Base-by-base conservation (phyloP, 2,888 invertebrate species). In the Dicranocentrus wangi region DNA sequence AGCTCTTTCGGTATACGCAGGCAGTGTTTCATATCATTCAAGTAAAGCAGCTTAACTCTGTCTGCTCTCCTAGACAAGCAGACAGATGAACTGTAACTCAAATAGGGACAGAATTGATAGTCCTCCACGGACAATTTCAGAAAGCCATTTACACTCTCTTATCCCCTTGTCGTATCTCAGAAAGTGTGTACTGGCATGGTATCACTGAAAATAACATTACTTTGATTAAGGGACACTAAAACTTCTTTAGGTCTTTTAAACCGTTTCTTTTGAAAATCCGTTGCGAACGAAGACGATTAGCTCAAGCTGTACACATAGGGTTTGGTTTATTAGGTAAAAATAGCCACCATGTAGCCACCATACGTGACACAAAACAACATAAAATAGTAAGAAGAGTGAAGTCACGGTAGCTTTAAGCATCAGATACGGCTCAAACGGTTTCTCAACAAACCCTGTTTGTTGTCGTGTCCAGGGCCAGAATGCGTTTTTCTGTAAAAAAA, bases 161-260 rank as follows among this genome's bases (percentile, higher is more conserved):
- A 55, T 55, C 55, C 25, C 2, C 55, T 17, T 55, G 25, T 47
- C 23, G 2, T 23, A 21, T 5, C 55, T 25, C 23, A 55, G n/a
- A 25, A 23, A 23, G 55, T 25, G 19, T 53, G 53, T 53, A 21
- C 13, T 53, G 3, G 47, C n/a, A 3, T 47, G 47, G 15, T 47
- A 51, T 32, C 32, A 32, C 32, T 32, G 3, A 32, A 32, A 55
- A 13, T 55, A 55, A 55, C 19, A 61, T 61, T 61, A 32, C 61
- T n/a, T 61, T 61, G 61, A 61, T 61, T 61, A 61, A 10, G 32
- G 32, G 8, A 28, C 28, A 61, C 17, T 61, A 61, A 61, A 10
- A 28, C 5, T 5, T 32, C 32, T 32, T 25, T 60, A n/a, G 8
- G n/a, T n/a, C 15, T 32, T n/a, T 8, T 19, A 55, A 15, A 47